Evolutionary conservation across 2,888 invertebrate genomes (phyloP).

Genomic region (Caenorhabditis virilis): DNA sequence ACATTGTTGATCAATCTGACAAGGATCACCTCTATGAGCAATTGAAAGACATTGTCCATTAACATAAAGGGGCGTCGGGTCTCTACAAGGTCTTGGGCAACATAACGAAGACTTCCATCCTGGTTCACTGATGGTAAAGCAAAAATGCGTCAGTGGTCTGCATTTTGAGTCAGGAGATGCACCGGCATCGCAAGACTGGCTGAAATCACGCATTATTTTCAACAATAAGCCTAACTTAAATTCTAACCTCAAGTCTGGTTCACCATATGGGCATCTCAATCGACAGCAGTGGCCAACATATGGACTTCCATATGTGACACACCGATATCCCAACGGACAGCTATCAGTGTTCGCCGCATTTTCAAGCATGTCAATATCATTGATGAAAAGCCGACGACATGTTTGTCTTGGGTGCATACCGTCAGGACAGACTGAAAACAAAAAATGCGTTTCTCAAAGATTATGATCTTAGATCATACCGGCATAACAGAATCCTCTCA

Average conservation of each 20-base stretch:
- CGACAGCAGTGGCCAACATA: conserved; percentile 68
- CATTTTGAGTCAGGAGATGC: conserved; percentile 65
- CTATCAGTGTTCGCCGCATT: conserved; percentile 63
- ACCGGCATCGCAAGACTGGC: conserved; percentile 67
- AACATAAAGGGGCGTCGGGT: conserved; percentile 67
- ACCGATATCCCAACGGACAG: conserved; percentile 54
- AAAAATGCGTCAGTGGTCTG: conserved; percentile 68
- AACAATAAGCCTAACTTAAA: background rate
- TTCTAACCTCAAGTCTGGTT: conserved; percentile 62
- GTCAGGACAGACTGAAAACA: conserved; percentile 65
- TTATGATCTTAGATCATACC: conserved; percentile 28
- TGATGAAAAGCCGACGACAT: conserved; percentile 67
- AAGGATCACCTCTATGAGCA: conserved; percentile 67
- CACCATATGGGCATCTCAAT: conserved; percentile 68
- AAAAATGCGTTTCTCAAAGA: background rate
- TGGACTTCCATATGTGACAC: conserved; percentile 68
- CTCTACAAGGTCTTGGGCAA: conserved; percentile 67
- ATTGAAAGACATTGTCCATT: conserved; percentile 67
- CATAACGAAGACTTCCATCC: conserved; percentile 67
- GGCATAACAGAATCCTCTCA: conserved; percentile 62
- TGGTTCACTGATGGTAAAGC: conserved; percentile 59
- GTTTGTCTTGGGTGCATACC: conserved; percentile 65
- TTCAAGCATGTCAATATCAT: conserved; percentile 67
- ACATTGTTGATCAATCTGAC: conserved; percentile 67
- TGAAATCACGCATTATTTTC: conserved; percentile 22